phyloP scores from a whole-genome alignment of 2,113 vertebrate genomes.

The Bostrychus sinensis region DNA sequence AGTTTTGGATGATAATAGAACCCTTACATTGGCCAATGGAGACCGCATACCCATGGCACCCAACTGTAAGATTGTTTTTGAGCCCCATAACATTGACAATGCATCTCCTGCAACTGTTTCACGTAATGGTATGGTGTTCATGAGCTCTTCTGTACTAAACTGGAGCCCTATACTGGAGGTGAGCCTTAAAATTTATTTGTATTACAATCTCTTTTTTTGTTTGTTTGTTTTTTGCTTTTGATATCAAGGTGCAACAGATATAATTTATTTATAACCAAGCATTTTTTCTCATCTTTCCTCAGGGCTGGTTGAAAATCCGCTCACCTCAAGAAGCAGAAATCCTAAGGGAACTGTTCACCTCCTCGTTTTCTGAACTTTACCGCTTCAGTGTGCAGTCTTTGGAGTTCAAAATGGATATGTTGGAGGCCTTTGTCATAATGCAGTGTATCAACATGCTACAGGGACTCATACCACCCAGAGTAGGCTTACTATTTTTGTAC shows the following conservation, averaged over 20 bases:
- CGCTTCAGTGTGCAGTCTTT: constrained; percentile 86
- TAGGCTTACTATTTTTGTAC: constrained; percentile 46
- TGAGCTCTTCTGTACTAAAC: constrained; percentile 93
- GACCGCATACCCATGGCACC: constrained; percentile 97
- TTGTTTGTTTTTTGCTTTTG: too few relatives aligned
- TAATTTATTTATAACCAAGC: not conserved
- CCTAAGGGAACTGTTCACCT: constrained; percentile 84
- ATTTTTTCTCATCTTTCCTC: constrained; percentile 31
- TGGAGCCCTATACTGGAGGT: constrained; percentile 97
- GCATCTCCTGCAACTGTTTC: constrained; percentile 97
- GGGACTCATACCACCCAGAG: constrained; percentile 90
- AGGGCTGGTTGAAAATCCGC: constrained; percentile 90
- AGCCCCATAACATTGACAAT: constrained; percentile 97
- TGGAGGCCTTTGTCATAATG: constrained; percentile 92
- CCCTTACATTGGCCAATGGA: constrained; percentile 93
- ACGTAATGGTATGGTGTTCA: constrained; percentile 98
- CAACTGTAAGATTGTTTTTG: constrained; percentile 95
- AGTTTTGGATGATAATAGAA: constrained; percentile 95
- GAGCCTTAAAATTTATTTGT: constrained; percentile 21
- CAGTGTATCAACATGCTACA: constrained; percentile 93
- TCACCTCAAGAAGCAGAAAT: constrained; percentile 82
- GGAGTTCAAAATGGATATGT: constrained; percentile 87
- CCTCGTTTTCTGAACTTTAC: constrained; percentile 86
- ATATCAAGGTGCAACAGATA: too few relatives aligned
- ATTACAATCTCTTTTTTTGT: too few relatives aligned